Conservation (phyloP, 2,797 vertebrate genomes). For the Melanogrammus aeglefinus region DNA sequence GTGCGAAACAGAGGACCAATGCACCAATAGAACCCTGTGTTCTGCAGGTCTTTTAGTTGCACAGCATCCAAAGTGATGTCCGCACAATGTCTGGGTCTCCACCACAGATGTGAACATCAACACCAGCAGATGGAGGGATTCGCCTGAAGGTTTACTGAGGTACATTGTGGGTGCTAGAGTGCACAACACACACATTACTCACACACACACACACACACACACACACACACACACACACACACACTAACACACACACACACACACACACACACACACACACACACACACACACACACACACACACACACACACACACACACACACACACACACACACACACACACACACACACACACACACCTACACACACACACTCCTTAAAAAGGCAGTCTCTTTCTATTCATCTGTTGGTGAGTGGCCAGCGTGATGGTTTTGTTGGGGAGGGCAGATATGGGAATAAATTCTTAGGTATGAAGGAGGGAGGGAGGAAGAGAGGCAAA, state of each 20-base stretch:
- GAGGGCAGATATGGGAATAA: neutral
- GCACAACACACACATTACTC: neutral
- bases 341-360: constrained; percentile 11
- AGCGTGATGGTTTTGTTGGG: neutral
- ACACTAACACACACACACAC: constrained; percentile 11
- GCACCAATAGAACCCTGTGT: no score
- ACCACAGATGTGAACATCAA: no score
- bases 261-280: neutral
- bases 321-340: constrained; percentile 5
- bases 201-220: neutral
- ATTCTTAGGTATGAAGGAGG: neutral
- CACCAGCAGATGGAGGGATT: neutral
- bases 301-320: constrained; percentile 13
- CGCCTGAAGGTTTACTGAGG: neutral
- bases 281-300: constrained; percentile 17
- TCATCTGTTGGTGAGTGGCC: neutral
- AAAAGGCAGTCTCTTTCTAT: neutral
- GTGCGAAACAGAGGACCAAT: no score
- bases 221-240: neutral
- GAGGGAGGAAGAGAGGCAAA: neutral
- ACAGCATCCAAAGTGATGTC: no score
- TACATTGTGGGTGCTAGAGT: neutral
- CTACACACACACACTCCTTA: neutral
- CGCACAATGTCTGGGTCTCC: no score
- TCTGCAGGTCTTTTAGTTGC: no score